Base-by-base conservation (phyloP, 2,113 vertebrate genomes). In the Megaptera novaeangliae region DNA sequence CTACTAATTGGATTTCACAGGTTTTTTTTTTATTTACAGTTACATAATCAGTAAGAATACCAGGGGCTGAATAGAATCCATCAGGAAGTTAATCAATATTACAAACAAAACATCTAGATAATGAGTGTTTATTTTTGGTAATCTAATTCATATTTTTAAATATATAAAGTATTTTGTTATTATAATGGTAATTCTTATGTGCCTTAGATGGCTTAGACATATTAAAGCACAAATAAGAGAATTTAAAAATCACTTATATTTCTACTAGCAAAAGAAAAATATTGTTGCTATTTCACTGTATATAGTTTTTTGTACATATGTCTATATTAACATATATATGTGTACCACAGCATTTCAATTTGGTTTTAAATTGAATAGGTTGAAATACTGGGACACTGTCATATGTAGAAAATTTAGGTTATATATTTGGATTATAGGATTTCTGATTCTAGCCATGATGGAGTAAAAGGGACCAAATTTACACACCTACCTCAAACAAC, bases 121-220 rank as follows among this genome's bases (percentile, higher is more conserved):
- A 66, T 46, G 5, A 25, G 52, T 31, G 29, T 49, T 95, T 90
- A n/a, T 77, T 93, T 95, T 85, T 46, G 66, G 34, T 75, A 55
- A 27, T 77, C 36, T 55, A 72, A 96, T 77, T 82, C 39, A 88
- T 20, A 91, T 77, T 94, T 93, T n/a, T 21, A 94, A 91, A 91
- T 71, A 88, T 64, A 52, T 90, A 68, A 8, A 78, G 39, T 66
- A 55, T 34, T 52, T 72, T 80, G 7, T 88, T 66, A 21, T 66
- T 87, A 71, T 63, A 91, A 52, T 88, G 27, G 10, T 66, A 59
- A 78, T 91, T 95, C 29, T 44, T 52, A 41, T 34, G 10, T 77
- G 57, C 13, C 74, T 90, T 46, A 63, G 66, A 68, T 81, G 36
- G 64, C 57, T 55, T 84, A 75, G 68, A 88, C 69, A 69, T 57